Evolutionary conservation across 2,113 vertebrate genomes (phyloP).

Genomic region (Alligator mississippiensis): DNA sequence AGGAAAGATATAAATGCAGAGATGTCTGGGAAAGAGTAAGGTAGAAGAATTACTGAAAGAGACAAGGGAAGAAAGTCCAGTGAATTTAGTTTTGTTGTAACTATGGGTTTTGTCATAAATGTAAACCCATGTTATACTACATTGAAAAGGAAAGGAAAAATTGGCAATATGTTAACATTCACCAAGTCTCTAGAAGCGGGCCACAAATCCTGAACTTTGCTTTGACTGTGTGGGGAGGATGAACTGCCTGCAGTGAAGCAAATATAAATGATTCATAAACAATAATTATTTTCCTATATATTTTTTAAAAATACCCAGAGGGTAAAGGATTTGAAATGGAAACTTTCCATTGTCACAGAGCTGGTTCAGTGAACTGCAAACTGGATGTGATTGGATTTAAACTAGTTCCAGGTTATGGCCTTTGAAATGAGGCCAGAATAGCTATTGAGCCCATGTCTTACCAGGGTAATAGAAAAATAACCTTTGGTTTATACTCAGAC

Average conservation of each 20-base stretch:
- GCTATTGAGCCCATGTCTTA: background rate
- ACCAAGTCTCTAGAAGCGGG: background rate
- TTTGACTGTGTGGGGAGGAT: background rate
- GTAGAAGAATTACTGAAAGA: background rate
- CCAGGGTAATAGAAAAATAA: constrained; percentile 30
- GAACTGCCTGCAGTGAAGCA: background rate
- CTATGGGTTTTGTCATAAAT: background rate
- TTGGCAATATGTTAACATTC: background rate
- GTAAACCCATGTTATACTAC: background rate
- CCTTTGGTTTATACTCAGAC: background rate
- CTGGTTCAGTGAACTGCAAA: constrained; percentile 9
- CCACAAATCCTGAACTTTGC: background rate
- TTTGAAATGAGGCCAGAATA: constrained; percentile 24
- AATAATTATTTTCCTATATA: background rate
- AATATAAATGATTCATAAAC: background rate
- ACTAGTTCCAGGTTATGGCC: constrained; percentile 10
- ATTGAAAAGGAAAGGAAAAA: background rate
- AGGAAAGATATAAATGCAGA: background rate
- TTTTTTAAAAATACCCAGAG: background rate
- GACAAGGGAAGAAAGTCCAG: background rate
- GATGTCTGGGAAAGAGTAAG: background rate
- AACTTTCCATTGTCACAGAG: background rate
- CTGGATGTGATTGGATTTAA: constrained; percentile 13
- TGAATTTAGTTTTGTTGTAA: background rate
- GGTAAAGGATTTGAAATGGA: background rate